Base-by-base conservation (phyloP, 2,888 invertebrate genomes). In the Bibio marci region DNA sequence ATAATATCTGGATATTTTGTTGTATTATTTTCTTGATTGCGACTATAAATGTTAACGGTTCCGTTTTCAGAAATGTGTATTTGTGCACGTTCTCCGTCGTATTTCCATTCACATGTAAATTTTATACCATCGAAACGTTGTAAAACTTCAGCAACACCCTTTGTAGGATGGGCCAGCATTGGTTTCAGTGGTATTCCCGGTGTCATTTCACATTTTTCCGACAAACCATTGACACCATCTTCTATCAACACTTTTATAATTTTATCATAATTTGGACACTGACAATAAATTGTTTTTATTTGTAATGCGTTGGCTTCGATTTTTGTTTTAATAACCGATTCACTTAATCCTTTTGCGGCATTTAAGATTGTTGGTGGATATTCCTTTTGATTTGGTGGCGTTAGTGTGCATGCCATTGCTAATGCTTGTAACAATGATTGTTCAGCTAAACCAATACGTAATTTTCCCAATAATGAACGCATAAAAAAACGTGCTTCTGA, bases 71-170 rank as follows among this genome's bases (percentile, higher is more conserved):
- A 56, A 19, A 73, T 63, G 55, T 91, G 90, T 48, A 91, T 86
- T 74, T 81, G 51, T 0, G 95, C 97, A 50, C 98, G 70, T 68
- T 98, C 98, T 1, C 98, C 98, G 62, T 99, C 98, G 59, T 99
- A 98, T 60, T 98, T 98, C 76, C 82, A 99, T 65, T 99, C 98
- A 59, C 97, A 97, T 1, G 95, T 95, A 59, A 99, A 97, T 50
- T 76, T 72, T 45, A 81, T 69, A 12, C 80, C 78, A 43, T 87
- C 86, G 62, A 90, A 88, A 42, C 73, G 70, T 43, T 75, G 70
- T 39, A 95, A 62, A 4, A 95, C 82, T 58, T 94, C 92, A 45
- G 76, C 72, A 2, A 97, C 82, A 3, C 92, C 94, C 58, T 83
- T 87, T 0, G 97, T 92, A 3, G 98, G 97, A 37, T 97, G 95